phyloP scores from a whole-genome alignment of 2,113 vertebrate species.

The Micronycteris hirsuta region DNA sequence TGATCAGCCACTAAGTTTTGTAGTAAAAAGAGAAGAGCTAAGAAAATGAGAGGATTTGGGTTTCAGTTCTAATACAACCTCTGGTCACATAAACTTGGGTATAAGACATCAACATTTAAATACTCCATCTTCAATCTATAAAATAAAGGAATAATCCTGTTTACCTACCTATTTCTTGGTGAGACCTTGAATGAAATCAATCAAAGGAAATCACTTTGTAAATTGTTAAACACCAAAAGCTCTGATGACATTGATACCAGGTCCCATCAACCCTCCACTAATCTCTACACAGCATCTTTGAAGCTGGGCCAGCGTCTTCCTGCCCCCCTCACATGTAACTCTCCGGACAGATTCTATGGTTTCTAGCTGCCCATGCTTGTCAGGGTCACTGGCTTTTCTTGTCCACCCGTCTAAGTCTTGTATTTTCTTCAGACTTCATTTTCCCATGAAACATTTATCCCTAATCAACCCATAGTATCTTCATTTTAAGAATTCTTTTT shows the following conservation, averaged over 20 bases:
- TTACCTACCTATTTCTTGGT: not conserved
- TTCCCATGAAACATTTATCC: not conserved
- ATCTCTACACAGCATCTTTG: not conserved
- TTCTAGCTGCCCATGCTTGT: not conserved
- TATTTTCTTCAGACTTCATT: not conserved
- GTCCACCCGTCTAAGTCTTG: not conserved
- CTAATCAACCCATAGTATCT: not conserved
- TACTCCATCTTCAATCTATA: not conserved
- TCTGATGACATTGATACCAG: not conserved
- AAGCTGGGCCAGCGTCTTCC: not conserved
- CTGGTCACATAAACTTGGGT: not conserved
- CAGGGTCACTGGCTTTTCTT: not conserved
- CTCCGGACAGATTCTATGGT: not conserved
- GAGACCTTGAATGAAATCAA: not conserved
- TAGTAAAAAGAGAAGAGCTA: not conserved
- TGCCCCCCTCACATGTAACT: not conserved
- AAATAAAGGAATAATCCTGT: not conserved
- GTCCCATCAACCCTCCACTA: not conserved
- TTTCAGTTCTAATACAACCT: not conserved
- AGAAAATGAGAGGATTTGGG: not conserved
- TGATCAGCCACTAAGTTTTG: not conserved
- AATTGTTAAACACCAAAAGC: not conserved
- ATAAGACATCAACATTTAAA: not conserved
- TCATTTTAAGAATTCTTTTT: not conserved
- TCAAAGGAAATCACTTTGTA: not conserved